phyloP scores from a whole-genome alignment of 2,888 invertebrate genomes.

The Lapara coniferarum region DNA sequence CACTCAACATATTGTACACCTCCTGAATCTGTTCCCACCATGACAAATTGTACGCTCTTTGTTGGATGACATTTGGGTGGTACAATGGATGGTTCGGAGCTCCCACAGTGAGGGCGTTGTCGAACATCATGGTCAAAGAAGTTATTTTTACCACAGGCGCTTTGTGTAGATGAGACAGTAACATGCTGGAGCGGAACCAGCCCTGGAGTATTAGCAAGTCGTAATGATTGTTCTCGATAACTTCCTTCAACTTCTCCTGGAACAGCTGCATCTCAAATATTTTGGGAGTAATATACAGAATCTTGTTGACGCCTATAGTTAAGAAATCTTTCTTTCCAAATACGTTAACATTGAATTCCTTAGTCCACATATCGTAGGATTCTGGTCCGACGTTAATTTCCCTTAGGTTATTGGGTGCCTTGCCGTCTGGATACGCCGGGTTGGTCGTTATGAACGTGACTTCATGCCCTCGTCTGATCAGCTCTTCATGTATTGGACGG shows the following conservation, averaged over 20 bases:
- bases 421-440: conserved; percentile 19
- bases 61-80: conserved; percentile 37
- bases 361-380: conserved; percentile 26
- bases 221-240: conserved; percentile 27
- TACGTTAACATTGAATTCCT: conserved; percentile 8
- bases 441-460: conserved; percentile 30
- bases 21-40: conserved; percentile 36
- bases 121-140: conserved; percentile 39
- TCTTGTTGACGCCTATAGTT: conserved; percentile 14
- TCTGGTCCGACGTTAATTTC: conserved; percentile 30
- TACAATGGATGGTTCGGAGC: conserved; percentile 42
- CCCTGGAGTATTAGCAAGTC: conserved; percentile 36
- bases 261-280: conserved; percentile 31
- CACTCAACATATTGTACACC: conserved; percentile 25
- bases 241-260: conserved; percentile 16
- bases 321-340: conserved; percentile 24
- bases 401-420: conserved; percentile 28
- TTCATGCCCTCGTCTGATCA: conserved; percentile 30
- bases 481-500: conserved; percentile 27
- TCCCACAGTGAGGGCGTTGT: conserved; percentile 41
- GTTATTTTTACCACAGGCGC: conserved; percentile 43
- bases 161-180: conserved; percentile 38
- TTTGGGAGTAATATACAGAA: background rate
- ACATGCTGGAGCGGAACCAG: conserved; percentile 33
- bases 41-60: conserved; percentile 38